phyloP scores from a whole-genome alignment of 2,888 invertebrate genomes.

The Mellilla xanthometata region DNA sequence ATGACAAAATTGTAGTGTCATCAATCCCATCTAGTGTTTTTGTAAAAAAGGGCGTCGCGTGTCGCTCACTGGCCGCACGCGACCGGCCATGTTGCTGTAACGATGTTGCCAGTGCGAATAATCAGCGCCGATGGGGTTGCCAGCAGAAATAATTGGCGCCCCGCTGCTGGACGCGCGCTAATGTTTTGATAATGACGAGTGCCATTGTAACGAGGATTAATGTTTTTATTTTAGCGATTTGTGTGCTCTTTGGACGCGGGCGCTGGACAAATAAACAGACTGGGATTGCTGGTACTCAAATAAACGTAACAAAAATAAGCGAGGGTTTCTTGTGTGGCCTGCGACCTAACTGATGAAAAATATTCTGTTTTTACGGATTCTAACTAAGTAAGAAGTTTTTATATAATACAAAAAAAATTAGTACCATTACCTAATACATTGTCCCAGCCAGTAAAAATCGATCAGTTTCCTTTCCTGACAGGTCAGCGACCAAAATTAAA shows the following conservation, averaged over 20 bases:
- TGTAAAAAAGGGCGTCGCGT: slow-evolving; percentile 44
- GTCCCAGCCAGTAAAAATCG: background rate
- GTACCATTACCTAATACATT: no score
- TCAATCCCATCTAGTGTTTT: slow-evolving; percentile 40
- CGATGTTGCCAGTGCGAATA: slow-evolving; percentile 67
- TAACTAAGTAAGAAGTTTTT: no score
- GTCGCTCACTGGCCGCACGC: slow-evolving; percentile 49
- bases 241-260: slow-evolving; percentile 39
- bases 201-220: slow-evolving; percentile 59
- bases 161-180: slow-evolving; percentile 70
- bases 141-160: slow-evolving; percentile 77
- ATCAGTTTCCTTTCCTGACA: background rate
- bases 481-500: background rate
- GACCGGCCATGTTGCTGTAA: slow-evolving; percentile 58
- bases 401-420: no score
- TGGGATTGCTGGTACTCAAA: slow-evolving; percentile 44
- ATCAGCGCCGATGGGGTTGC: slow-evolving; percentile 71
- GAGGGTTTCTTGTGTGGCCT: background rate
- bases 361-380: no score
- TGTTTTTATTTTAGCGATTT: slow-evolving; percentile 71
- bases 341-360: no score
- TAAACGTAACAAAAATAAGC: slow-evolving; percentile 35
- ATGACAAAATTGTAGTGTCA: slow-evolving; percentile 31
- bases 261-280: slow-evolving; percentile 50
- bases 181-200: slow-evolving; percentile 79